Evolutionary conservation across 2,888 invertebrate genomes (phyloP), one percentile per base, ranked within the genome.

Genomic region (Yponomeuta malinellus): DNA sequence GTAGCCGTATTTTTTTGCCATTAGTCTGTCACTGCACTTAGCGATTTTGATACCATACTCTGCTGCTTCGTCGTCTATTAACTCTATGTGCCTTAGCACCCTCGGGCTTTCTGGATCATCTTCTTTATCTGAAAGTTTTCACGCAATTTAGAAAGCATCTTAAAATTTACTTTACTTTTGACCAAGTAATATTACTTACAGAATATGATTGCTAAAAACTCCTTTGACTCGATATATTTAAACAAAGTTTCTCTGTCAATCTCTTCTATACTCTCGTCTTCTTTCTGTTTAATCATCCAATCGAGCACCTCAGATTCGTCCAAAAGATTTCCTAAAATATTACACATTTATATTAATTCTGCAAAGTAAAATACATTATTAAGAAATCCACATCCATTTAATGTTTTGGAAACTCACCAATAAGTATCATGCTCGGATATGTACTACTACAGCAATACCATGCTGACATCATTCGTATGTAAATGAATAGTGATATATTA

Each of bases 1-100:
- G 80, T 94, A 97, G 0, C 98, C 98, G 83, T 97, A 98, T 82
- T 98, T 98, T 84, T 98, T 98, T 1, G 97, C 98, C 97, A 98
- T 98, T 52, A 98, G 87, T 29, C 95, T 93, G 85, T 98, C 98
- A 78, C 94, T 94, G 93, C 96, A 96, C 89, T 98, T 97, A 0
- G 97, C 97, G 74, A 98, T 94, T 89, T 96, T 96, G 73, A 98
- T 98, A 71, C 98, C 98, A 84, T 97, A 98, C 83, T 98, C 97
- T 10, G 95, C 93, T 29, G 97, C 97, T 89, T 98, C 98, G 78
- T 98, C 97, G 77, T 98, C 98, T 76, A 98, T 98, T 69, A 97
- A 86, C 85, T 98, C 98, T 72, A 98, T 94, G 81, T 97, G 97
- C 72, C 97, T 93, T n/a, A 97, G 91, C 70, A 97, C 94, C 80